Conservation (phyloP, 1,140 invertebrate genomes). For the Zophobas morio region DNA sequence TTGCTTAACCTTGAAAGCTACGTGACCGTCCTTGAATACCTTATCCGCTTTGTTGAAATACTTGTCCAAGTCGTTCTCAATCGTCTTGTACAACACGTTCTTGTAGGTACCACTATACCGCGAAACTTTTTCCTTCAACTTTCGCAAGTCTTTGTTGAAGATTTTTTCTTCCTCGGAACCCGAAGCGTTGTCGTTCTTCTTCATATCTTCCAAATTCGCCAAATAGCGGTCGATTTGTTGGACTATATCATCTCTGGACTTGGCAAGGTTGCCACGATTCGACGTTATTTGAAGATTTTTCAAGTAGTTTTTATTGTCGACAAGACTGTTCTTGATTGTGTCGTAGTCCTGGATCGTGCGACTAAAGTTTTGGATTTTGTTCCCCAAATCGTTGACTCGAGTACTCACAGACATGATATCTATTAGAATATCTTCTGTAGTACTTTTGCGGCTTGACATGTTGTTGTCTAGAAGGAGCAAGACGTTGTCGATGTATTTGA, state of each 20-base stretch:
- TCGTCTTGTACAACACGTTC: conserved; percentile 55
- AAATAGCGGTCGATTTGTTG: conserved; percentile 24
- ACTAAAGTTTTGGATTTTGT: not conserved
- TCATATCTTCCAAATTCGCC: conserved; percentile 5
- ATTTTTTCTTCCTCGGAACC: conserved; percentile 6
- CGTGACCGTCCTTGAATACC: conserved; percentile 34
- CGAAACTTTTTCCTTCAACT: conserved; percentile 55
- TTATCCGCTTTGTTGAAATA: conserved; percentile 45
- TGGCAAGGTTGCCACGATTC: not conserved
- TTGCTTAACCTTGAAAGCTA: conserved; percentile 45
- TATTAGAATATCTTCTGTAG: conserved; percentile 29
- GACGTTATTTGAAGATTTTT: conserved; percentile 2
- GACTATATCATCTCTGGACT: conserved; percentile 20
- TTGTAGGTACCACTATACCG: conserved; percentile 56
- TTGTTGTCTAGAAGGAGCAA: conserved; percentile 6
- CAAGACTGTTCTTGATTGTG: conserved; percentile 10
- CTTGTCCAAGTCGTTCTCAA: conserved; percentile 56
- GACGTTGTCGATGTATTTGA: conserved; percentile 25
- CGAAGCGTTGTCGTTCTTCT: not conserved
- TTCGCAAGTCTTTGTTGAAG: conserved; percentile 1
- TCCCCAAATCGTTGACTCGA: conserved; percentile 28
- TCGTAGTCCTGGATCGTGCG: not conserved
- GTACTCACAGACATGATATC: conserved; percentile 35
- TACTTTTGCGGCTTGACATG: conserved; percentile 13
- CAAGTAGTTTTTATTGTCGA: conserved; percentile 13